Base-by-base conservation (phyloP, 2,888 invertebrate species). In the Cremastinae sp. region DNA sequence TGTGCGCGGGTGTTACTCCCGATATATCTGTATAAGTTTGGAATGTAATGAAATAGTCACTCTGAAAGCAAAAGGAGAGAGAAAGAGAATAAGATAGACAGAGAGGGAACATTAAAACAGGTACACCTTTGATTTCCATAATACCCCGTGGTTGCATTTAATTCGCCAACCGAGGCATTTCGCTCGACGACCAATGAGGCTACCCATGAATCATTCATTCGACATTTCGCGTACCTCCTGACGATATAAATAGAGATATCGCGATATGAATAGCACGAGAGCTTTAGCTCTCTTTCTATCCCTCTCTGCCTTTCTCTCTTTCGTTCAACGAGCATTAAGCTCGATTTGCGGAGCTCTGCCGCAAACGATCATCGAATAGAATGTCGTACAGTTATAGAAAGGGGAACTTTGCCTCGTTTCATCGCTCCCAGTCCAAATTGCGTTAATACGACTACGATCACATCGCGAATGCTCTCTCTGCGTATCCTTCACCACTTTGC, bases 121-220 rank as follows among this genome's bases (percentile, higher is more conserved):
- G 59, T 73, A 76, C 70, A 62, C 51, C 72, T 69, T 64, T 69
- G 72, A 69, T 76, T 76, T 73, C 72, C 72, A 72, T 69, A 65
- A 64, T 73, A 47, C 59, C 58, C 58, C 4, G 58, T 53, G 59
- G 72, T 39, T 39, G 68, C 55, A 73, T 65, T 76, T 72, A 76
- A 76, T 76, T 76, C 68, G 56, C 56, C 28, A 45, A 76, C 61
- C 49, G 51, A 68, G 56, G 66, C 56, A 71, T 41, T 71, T 75
- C 75, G 43, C 66, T 62, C 66, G 55, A 61, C 55, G 39, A 62
- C 68, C 39, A 62, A 49, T 56, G 66, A 41, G 35, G 61, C 64
- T 70, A 55, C 62, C 49, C 56, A 68, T 75, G 72, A 75, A 72
- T 72, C 62, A 75, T 72, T 75, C 58, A 75, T 75, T 45, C 68